phyloP scores from a whole-genome alignment of 2,888 invertebrate species.

The Drosophila aldrichi region DNA sequence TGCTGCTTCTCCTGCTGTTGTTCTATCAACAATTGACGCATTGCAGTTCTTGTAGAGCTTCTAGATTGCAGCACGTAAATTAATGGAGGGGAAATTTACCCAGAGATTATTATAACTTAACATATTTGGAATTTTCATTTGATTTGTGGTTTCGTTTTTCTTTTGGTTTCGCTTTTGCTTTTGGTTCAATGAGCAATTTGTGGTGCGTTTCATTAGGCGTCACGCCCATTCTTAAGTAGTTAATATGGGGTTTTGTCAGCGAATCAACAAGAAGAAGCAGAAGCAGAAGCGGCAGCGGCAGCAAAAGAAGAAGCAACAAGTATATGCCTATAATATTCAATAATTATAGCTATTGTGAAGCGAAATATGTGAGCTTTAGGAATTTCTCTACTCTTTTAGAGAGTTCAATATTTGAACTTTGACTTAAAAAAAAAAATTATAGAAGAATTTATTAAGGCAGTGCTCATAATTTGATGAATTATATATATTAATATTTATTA shows the following conservation, averaged over 20 bases:
- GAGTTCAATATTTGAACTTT: background rate
- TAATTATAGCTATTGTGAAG: conserved; percentile 49
- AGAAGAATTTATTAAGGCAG: background rate
- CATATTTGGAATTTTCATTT: conserved; percentile 74
- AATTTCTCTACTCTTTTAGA: background rate
- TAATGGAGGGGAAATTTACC: conserved; percentile 26
- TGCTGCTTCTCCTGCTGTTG: conserved; percentile 13
- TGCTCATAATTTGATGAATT: too few relatives aligned
- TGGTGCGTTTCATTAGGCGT: conserved; percentile 66
- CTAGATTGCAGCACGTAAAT: conserved; percentile 50
- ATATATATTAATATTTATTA: too few relatives aligned
- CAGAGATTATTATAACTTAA: conserved; percentile 36
- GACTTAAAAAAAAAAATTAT: background rate
- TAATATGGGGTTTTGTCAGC: conserved; percentile 55
- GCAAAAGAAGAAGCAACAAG: background rate
- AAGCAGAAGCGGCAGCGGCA: background rate
- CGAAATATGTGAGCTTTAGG: conserved; percentile 5
- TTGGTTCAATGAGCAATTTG: conserved; percentile 49
- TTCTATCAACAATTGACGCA: conserved; percentile 36
- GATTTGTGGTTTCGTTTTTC: conserved; percentile 67
- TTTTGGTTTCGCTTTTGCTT: conserved; percentile 21
- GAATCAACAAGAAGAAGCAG: background rate
- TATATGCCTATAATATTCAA: conserved; percentile 29
- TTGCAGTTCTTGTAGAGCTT: conserved; percentile 56
- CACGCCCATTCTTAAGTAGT: conserved; percentile 64